Evolutionary conservation across 2,113 vertebrate species (phyloP), one percentile per base, ranked within the genome.

Genomic region (Clarias batrachus): DNA sequence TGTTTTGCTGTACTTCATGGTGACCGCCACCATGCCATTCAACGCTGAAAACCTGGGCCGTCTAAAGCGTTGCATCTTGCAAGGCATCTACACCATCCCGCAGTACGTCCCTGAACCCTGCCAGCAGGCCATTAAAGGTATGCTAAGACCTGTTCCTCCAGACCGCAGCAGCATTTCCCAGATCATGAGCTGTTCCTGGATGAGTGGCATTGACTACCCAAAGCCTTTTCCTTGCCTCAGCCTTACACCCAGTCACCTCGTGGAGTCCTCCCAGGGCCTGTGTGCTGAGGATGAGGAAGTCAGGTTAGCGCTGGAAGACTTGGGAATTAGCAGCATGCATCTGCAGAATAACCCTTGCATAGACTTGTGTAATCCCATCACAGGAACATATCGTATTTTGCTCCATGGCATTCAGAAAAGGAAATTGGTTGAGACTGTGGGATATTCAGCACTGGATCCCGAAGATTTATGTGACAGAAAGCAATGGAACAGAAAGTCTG

Each of bases 1-100:
- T 5, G 90, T 96, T 59, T 91, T 96, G 56, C 89, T 96, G 63
- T 96, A 93, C 91, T 96, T 95, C 89, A 95, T 95, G 89, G 93
- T 92, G 71, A 95, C 94, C 0, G 93, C 92, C 74, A 91, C 90
- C 21, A 84, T 95, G 89, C 95, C 95, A 5, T 96, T 96, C 87
- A 84, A 54, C 0, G 95, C 93, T 3, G 93, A 93, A 82, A 96
- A 77, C 80, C 10, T 96, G 37, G 84, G 90, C 3, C 89, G 89
- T 63, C 90, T 96, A 85, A 96, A 94, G 89, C 92, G 93, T 16
- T 91, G 91, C 89, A 94, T 96, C 90, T 85, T 95, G 11, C 93
- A 94, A 27, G 95, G 95, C 17, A 82, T 93, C 27, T 96, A 94
- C 91, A 89, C 54, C 16, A 93, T 95, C 87, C 95, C 95, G 0